These are phyloP conservation scores for Campylorhamphus procurvoides DNA, from an alignment of 2,113 vertebrate species.

Conservation along the genomic window DNA sequence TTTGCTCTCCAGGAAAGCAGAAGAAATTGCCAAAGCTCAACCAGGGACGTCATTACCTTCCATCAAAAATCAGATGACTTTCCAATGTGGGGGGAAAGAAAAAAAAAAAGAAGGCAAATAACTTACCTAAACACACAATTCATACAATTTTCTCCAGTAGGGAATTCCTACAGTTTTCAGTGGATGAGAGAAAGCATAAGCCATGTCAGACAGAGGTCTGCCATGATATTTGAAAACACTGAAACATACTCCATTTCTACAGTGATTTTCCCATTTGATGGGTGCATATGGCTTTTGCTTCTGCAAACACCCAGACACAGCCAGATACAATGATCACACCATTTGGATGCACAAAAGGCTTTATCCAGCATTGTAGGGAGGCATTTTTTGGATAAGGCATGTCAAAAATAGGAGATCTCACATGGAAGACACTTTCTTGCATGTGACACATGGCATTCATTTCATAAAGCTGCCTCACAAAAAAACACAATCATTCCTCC, in stretches of 20 bases:
- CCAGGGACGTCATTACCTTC: neutral
- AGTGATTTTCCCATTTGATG: neutral
- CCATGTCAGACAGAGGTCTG: neutral
- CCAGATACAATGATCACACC: neutral
- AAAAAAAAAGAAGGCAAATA: neutral
- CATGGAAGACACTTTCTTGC: neutral
- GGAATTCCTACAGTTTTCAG: neutral
- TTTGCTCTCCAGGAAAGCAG: neutral
- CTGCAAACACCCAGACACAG: neutral
- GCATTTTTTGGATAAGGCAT: neutral
- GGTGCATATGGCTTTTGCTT: neutral
- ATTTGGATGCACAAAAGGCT: neutral
- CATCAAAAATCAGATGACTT: neutral
- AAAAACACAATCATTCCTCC: neutral
- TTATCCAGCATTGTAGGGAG: neutral
- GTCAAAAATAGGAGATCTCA: neutral
- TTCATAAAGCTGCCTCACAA: neutral
- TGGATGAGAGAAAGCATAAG: neutral
- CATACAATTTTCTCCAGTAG: neutral
- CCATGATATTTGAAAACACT: neutral
- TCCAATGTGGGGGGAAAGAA: neutral
- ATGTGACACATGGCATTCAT: neutral
- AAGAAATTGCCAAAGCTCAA: neutral
- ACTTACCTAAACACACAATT: neutral
- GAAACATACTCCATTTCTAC: neutral